Base-by-base conservation (phyloP, 2,888 invertebrate genomes). In the Melangyna quadrimaculata region DNA sequence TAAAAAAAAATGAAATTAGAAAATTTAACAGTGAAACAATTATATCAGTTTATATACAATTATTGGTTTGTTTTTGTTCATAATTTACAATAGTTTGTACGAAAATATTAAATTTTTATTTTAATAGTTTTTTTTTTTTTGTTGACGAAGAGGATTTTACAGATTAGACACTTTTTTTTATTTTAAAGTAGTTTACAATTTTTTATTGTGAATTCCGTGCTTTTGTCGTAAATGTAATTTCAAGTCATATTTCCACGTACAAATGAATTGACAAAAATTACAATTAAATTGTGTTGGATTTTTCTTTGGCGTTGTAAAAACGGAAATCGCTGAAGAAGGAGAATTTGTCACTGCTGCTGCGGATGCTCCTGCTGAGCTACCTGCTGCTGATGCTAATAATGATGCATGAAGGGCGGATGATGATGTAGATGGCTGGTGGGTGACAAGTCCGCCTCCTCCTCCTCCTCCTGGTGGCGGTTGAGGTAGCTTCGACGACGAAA, bases 181-280 rank as follows among this genome's bases (percentile, higher is more conserved):
- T n/a, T n/a, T 43, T 3, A 3, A 17, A 45, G 19, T 45, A 12
- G 14, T 40, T 89, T 90, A 92, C 88, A 91, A 89, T 89, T 92
- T 92, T 88, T 92, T 92, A 86, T 92, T 90, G 88, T 92, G 92
- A 84, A 92, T 92, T 78, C 92, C 92, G 87, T 92, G 92, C 75
- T 92, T 92, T 87, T 92, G 92, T 59, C 92, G 89, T 88, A 92
- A 88, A 88, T 92, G 92, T 87, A 92, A 87, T 88, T 92, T 92
- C 67, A 92, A 88, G 88, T 92, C 92, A 83, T 92, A 92, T 77
- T 92, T 92, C 92, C 92, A 92, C 69, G 92, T 91, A 88, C 92
- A 92, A 78, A 89, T 89, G 87, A 92, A 92, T 78, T 89, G 89
- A 88, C 92, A 92, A 87, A 91, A 91, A 78, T 90, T 90, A 87